Evolutionary conservation across 2,113 vertebrate species (phyloP), one percentile per base, ranked within the genome.

Genomic region (Gasterosteus nipponicus): DNA sequence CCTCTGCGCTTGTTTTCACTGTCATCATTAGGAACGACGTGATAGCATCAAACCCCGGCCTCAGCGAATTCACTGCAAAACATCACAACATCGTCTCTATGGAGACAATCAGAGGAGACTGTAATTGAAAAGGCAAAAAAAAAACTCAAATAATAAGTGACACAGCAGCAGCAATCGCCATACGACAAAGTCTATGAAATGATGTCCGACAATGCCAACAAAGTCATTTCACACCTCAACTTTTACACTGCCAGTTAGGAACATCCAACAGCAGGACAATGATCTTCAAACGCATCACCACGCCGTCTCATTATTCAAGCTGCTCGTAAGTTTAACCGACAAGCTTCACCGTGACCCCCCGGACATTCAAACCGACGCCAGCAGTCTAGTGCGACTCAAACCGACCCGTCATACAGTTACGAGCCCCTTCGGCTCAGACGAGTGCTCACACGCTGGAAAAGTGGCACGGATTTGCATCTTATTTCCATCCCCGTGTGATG

Each of bases 11-110:
- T 94, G 92, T 95, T 94, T 94, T 90, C 87, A 94, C 89, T 94
- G 91, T 94, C 90, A 95, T 93, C 94, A 95, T n/a, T 75, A 35
- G 80, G 83, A 89, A 84, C 61, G 15, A 54, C 22, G 19, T 86
- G 94, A 95, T 94, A 94, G 83, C 90, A 95, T 95, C 94, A 90
- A 91, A 91, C 74, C 65, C 72, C 47, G 22, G 83, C 82, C 89
- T 92, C 91, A 92, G 91, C 92, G 91, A 89, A 93, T 92, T 81
- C 80, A 7, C 71, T 51, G 63, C 42, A 59, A 77, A 82, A 77
- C 88, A 75, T 67, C 74, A 59, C 76, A 82, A 77, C 88, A 75
- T 67, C 74, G 56, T 6, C 22, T 67, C 39, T 63, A 64, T 12
- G 22, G 33, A 56, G 19, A 39, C 31, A 54, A 49, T 63, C 31